A percentile compares a stretch with the other conserved stretches of the same genome.
Evolutionary conservation across 2,888 invertebrate genomes (phyloP).

Genomic region (Watsonalla cultraria): DNA sequence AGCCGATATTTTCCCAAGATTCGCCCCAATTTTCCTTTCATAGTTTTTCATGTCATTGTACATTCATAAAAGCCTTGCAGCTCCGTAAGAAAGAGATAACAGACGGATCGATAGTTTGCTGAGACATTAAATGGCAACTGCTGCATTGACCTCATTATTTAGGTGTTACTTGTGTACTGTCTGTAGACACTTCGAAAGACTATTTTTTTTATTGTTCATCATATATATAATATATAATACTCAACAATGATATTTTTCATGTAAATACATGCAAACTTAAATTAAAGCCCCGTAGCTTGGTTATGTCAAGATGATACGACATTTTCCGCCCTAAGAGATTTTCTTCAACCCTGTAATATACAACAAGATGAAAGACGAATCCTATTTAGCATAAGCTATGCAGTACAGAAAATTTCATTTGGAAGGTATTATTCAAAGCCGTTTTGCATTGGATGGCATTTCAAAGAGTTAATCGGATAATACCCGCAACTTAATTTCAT

Average conservation of each 20-base stretch:
- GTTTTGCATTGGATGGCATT: conserved; percentile 38
- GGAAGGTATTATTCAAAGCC: conserved; percentile 30
- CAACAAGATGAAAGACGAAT: conserved; percentile 53
- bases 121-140: conserved; percentile 71
- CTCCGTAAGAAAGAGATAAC: conserved; percentile 70
- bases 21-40: neutral
- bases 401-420: conserved; percentile 36
- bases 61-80: conserved; percentile 40
- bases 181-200: conserved; percentile 7
- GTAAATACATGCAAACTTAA: neutral
- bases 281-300: neutral
- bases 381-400: conserved; percentile 55
- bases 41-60: neutral
- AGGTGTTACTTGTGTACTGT: conserved; percentile 56
- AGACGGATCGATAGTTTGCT: conserved; percentile 72
- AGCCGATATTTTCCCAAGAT: neutral
- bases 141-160: conserved; percentile 76
- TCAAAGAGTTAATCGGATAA: conserved; percentile 19
- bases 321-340: conserved; percentile 26
- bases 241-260: too few relatives aligned
- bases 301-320: conserved; percentile 24
- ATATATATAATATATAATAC: too few relatives aligned
- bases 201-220: too few relatives aligned
- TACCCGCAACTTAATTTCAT: neutral
- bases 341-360: conserved; percentile 44